A percentile compares a stretch with the other conserved stretches of the same genome.
phyloP scores from a whole-genome alignment of 2,113 vertebrate genomes.

The Passer domesticus region DNA sequence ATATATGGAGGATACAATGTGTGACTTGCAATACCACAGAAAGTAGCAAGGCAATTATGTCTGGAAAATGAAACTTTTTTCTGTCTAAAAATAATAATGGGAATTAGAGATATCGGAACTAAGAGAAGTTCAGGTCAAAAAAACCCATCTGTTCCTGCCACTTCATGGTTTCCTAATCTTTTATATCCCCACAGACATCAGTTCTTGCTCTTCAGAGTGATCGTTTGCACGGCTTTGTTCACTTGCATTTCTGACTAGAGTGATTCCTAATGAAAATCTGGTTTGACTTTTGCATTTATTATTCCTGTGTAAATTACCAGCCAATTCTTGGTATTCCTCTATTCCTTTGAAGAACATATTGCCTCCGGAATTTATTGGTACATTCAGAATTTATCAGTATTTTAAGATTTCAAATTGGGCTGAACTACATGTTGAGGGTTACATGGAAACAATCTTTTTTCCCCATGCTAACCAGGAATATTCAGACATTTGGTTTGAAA shows the following conservation, averaged over 20 bases:
- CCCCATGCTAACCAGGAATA: not conserved
- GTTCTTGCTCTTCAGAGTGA: not conserved
- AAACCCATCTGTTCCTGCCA: not conserved
- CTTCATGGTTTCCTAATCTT: not conserved
- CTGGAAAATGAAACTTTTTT: not conserved
- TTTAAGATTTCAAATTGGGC: not conserved
- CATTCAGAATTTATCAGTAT: not conserved
- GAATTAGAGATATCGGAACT: conserved; percentile 2
- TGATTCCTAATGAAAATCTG: not conserved
- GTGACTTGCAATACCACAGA: not conserved
- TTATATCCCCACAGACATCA: not conserved
- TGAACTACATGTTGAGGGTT: not conserved
- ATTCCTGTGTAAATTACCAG: not conserved
- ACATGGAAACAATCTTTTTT: not conserved
- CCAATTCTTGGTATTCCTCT: not conserved
- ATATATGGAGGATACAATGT: not conserved
- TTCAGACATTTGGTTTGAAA: not conserved
- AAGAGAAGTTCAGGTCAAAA: not conserved
- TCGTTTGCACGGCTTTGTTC: not conserved
- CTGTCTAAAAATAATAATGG: conserved; percentile 6
- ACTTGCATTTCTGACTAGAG: not conserved
- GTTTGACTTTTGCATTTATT: not conserved
- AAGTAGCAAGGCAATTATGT: not conserved
- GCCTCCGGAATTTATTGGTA: not conserved
- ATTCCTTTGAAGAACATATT: not conserved